Evolutionary conservation across 1,140 invertebrate species (phyloP), one percentile per base, ranked within the genome.

Genomic region (Neodiprion virginianus): DNA sequence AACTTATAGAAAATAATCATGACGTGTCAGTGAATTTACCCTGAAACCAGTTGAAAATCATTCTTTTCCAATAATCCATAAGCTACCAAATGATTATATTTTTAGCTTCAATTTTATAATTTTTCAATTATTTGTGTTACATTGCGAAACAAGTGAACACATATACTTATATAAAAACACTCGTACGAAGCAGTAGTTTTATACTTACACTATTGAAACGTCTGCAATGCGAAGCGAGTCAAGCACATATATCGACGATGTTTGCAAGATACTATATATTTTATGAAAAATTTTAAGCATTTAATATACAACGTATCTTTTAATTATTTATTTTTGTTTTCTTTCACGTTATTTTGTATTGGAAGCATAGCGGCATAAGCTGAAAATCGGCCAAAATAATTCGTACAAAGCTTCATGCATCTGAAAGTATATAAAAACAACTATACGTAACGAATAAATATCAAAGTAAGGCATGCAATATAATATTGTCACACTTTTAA

Each of bases 291-390:
- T 71, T 66, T 74, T 12, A 72, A 74, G 75, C 68, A 73, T 74
- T 69, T 21, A 50, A 66, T 40, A 40, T 40, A 40, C 11, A 61
- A 61, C 8, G n/a, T 40, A 70, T 65, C 68, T 67, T 76, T 71
- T 73, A 71, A 49, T 48, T 49, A 70, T 53, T 74, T 74, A 61
- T 72, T 75, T 71, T 17, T 7, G 23, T 75, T 75, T 72, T 75
- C 67, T 9, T 69, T 69, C 21, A 11, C 11, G 67, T 10, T 69
- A 69, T 69, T 79, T 83, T 81, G 82, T 79, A 80, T 85, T 76
- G 78, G 88, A 88, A 88, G 87, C 86, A 88, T 88, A 88, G 84
- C 86, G 86, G 86, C 83, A 75, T 87, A 88, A 86, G 85, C 82
- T 75, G 80, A 85, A 85, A 81, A 69, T 80, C 76, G 83, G 80